Base-by-base conservation (phyloP, 2,113 vertebrate species). In the Pachyramphus minor region DNA sequence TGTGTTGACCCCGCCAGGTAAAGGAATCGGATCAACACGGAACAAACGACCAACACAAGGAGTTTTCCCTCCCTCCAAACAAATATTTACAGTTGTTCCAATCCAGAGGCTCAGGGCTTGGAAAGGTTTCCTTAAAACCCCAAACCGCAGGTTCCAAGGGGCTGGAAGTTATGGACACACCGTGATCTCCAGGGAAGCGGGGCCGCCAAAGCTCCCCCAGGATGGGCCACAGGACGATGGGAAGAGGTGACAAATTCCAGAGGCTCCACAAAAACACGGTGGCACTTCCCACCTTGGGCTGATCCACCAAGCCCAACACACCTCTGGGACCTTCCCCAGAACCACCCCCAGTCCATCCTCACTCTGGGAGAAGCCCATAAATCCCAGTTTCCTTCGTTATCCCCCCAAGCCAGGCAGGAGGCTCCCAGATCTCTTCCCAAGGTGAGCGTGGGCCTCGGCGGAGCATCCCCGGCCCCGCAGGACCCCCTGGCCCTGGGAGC, bases 21-120 rank as follows among this genome's bases (percentile, higher is more conserved):
- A 74, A 87, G 55, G 27, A 30, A 60, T 73, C 3, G 19, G 50
- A 79, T 56, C 2, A 0, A 12, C 78, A 14, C 11, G 1, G 68
- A 89, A 15, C 80, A 86, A 93, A 50, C 63, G 64, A 33, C 5
- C 0, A 0, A 52, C 60, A 66, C 63, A 80, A 81, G 58, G 81
- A 47, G 68, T 28, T 33, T 28, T 60, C 35, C 67, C 59, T 85
- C 64, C 59, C 84, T 73, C 73, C 92, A 75, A 85, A 90, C 75
- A 87, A 92, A 63, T 59, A 69, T 91, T 91, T 52, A 69, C 84
- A 80, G 67, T 12, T 23, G 67, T 16, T 28, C 35, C 22, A 25
- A 18, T 35, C 17, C 44, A 50, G 9, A 44, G 56, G 76, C 59
- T 50, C 37, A 9, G 22, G 31, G 35, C 17, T 42, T 18, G 30